A percentile compares a stretch with the other conserved stretches of the same genome.
These are phyloP conservation scores for Myotis davidii DNA, from an alignment of 2,113 vertebrate species.

Conservation along the genomic window DNA sequence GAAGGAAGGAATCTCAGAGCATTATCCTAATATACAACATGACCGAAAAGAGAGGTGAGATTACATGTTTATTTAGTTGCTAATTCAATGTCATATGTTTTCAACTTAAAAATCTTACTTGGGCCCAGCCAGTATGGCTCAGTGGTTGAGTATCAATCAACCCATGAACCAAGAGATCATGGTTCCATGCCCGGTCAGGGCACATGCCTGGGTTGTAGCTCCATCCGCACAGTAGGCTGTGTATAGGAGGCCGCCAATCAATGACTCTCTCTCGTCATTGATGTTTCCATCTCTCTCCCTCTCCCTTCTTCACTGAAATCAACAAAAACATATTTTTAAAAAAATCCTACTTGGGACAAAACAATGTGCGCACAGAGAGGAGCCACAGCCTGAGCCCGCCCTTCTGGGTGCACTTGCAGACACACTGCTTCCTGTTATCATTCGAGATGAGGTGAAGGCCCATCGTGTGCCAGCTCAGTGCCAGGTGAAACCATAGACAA, in stretches of 20 bases:
- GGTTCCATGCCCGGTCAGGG: too few species aligned
- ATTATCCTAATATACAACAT: neutral
- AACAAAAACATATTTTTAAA: too few species aligned
- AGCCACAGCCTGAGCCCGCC: neutral
- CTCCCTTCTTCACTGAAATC: too few species aligned
- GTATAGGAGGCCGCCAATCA: too few species aligned
- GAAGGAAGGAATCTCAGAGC: neutral
- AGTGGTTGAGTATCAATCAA: too few species aligned
- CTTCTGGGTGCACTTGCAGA: too few species aligned
- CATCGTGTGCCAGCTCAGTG: neutral
- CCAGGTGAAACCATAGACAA: neutral
- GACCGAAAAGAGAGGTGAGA: neutral
- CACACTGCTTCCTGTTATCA: neutral
- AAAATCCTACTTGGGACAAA: neutral
- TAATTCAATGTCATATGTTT: conserved; percentile 4
- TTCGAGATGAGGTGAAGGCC: neutral
- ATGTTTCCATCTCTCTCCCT: too few species aligned
- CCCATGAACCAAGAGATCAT: too few species aligned
- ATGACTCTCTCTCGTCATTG: too few species aligned
- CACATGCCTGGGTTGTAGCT: too few species aligned
- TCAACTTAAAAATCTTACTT: conserved; percentile 32
- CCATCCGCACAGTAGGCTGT: too few species aligned
- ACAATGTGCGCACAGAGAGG: neutral
- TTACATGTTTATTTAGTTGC: conserved; percentile 16
- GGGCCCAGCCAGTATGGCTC: too few species aligned